Base-by-base conservation (phyloP, 2,888 invertebrate species). In the Scaptomyza caliginosa region DNA sequence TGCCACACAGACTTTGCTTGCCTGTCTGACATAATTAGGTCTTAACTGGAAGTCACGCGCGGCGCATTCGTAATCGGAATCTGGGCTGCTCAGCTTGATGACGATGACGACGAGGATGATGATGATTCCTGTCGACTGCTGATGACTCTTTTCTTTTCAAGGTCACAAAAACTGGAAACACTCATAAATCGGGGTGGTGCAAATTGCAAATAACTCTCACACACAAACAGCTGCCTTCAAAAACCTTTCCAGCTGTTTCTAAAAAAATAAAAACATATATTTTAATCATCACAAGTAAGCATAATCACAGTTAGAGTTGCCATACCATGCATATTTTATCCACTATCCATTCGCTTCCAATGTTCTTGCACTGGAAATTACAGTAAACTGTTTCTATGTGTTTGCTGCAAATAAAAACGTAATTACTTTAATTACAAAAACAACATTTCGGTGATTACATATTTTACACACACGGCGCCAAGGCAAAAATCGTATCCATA, bases 41-140 rank as follows among this genome's bases (percentile, higher is more conserved):
- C 86, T 86, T 84, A 88, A 78, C 88, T 84, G 80, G 67, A 81
- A 84, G 84, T 88, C 86, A 84, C 86, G 88, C 87, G 85, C 71
- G 57, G 59, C 67, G 86, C 88, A 88, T 83, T 83, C 84, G 75
- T 68, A 86, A 82, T 83, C 81, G 64, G 70, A 34, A 73, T 60
- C 56, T 58, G 55, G 49, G 34, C 38, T 34, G 11, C 45, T 39
- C 43, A 8, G 30, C 32, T 34, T 34, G 13, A 13, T 34, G 16
- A 16, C 13, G 32, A 34, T 16, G 16, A 16, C 4, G 8, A 34
- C 8, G 34, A 32, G 1, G 8, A 32, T 32, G 30, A 30, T 30
- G n/a, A 32, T 13, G 17, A 46, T 19, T 46, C 13, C 49, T 58
- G 16, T 32, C 39, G 19, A 39, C 23, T 32, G 46, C 26, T 45